phyloP scores from a whole-genome alignment of 2,888 invertebrate genomes.

The Dione vanillae region DNA sequence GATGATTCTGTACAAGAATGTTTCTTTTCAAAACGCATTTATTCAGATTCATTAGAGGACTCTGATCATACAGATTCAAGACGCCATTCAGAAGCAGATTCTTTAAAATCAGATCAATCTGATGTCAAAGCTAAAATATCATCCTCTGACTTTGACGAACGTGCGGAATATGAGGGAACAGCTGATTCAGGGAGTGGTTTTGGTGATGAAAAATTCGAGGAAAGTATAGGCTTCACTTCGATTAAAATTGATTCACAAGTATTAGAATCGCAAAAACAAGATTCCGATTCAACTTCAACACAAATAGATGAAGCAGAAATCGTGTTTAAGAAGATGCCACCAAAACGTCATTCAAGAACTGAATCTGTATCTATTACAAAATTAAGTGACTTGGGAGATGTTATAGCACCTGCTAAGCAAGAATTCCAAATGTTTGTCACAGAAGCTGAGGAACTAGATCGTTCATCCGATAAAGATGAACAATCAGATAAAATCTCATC shows the following conservation, averaged over 20 bases:
- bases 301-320: conserved; percentile 65
- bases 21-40: conserved; percentile 81
- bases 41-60: conserved; percentile 81
- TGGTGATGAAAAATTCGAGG: conserved; percentile 80
- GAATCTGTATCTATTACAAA: conserved; percentile 78
- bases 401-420: conserved; percentile 66
- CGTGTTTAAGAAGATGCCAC: conserved; percentile 75
- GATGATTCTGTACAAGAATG: conserved; percentile 83
- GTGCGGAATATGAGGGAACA: conserved; percentile 79
- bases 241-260: conserved; percentile 68
- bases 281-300: conserved; percentile 58
- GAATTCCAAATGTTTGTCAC: conserved; percentile 80
- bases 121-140: conserved; percentile 78
- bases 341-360: conserved; percentile 78
- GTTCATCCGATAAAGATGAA: conserved; percentile 77
- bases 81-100: conserved; percentile 80
- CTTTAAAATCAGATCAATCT: conserved; percentile 80
- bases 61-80: conserved; percentile 81
- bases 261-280: conserved; percentile 67
- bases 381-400: conserved; percentile 69
- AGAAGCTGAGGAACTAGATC: conserved; percentile 77
- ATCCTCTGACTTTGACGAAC: conserved; percentile 80
- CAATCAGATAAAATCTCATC: conserved; percentile 81
- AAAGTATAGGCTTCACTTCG: conserved; percentile 76
- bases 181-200: conserved; percentile 80